Evolutionary conservation across 2,113 vertebrate species (phyloP).

Genomic region (Ceyx margarethae): DNA sequence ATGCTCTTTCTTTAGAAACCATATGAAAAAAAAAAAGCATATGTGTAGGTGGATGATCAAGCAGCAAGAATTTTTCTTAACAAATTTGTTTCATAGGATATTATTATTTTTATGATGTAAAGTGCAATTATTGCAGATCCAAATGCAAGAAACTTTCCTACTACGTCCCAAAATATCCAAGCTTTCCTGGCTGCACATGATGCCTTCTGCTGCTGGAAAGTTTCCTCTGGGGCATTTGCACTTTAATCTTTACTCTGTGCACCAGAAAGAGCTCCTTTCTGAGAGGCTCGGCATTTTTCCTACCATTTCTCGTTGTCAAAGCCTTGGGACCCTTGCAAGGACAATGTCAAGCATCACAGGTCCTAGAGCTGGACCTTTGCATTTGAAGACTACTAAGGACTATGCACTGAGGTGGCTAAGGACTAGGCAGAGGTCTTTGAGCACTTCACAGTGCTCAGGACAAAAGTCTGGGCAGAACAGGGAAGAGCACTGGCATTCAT

Average conservation of each 20-base stretch:
- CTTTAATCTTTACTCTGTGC: background rate
- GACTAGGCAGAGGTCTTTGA: background rate
- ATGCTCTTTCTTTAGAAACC: background rate
- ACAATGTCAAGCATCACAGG: background rate
- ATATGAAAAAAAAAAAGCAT: background rate
- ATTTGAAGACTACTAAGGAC: background rate
- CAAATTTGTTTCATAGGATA: background rate
- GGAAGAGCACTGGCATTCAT: accelerated
- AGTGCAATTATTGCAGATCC: background rate
- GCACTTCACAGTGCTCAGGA: background rate
- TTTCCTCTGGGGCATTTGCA: background rate
- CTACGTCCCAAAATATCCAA: background rate
- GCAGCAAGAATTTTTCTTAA: background rate
- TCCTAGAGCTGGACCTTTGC: background rate
- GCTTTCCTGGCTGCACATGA: background rate
- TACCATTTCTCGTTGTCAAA: background rate
- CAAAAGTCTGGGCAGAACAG: background rate
- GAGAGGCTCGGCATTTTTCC: background rate
- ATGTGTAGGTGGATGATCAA: background rate
- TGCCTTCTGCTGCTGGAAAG: background rate
- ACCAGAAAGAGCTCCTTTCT: background rate
- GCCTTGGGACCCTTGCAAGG: accelerated
- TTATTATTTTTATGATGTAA: background rate
- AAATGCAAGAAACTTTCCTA: background rate
- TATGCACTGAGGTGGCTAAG: background rate